These are phyloP conservation scores for Congeria kusceri DNA, from an alignment of 2,888 invertebrate genomes.

Conservation along the genomic window DNA sequence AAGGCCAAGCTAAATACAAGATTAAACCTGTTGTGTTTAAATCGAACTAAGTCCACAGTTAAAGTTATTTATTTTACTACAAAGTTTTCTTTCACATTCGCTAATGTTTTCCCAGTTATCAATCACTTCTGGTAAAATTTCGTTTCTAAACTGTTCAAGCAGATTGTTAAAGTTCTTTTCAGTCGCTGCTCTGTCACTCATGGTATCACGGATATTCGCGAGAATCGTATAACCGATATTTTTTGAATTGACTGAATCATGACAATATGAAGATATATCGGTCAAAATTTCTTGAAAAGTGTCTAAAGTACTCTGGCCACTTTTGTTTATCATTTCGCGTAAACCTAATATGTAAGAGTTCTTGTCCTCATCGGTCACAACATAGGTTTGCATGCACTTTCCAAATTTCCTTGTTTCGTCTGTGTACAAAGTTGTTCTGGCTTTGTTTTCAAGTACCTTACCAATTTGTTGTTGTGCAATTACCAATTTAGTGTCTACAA, in stretches of 20 bases:
- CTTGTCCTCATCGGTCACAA: conserved; percentile 44
- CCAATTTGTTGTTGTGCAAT: conserved; percentile 45
- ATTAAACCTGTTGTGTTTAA: conserved; percentile 34
- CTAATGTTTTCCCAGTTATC: conserved; percentile 36
- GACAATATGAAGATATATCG: conserved; percentile 14
- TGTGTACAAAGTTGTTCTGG: conserved; percentile 53
- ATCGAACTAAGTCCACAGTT: conserved; percentile 47
- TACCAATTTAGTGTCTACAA: conserved; percentile 48
- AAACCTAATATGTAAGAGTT: conserved; percentile 44
- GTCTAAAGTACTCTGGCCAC: conserved; percentile 39
- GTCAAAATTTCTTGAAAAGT: conserved; percentile 27
- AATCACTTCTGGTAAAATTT: conserved; percentile 38
- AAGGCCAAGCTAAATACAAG: conserved; percentile 18
- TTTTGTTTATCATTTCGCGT: conserved; percentile 48
- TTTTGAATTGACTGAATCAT: conserved; percentile 7
- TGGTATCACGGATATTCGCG: conserved; percentile 42
- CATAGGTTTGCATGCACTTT: conserved; percentile 42
- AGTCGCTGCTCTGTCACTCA: conserved; percentile 47
- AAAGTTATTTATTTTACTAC: conserved; percentile 50
- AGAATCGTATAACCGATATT: conserved; percentile 35
- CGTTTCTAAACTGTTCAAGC: conserved; percentile 29
- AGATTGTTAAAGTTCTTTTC: conserved; percentile 45
- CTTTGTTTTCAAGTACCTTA: conserved; percentile 16
- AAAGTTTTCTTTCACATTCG: conserved; percentile 20
- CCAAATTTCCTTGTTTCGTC: conserved; percentile 65